Conservation (phyloP, 35 echinoderm and acorn worm species). For the Holothuria glaberrima region DNA sequence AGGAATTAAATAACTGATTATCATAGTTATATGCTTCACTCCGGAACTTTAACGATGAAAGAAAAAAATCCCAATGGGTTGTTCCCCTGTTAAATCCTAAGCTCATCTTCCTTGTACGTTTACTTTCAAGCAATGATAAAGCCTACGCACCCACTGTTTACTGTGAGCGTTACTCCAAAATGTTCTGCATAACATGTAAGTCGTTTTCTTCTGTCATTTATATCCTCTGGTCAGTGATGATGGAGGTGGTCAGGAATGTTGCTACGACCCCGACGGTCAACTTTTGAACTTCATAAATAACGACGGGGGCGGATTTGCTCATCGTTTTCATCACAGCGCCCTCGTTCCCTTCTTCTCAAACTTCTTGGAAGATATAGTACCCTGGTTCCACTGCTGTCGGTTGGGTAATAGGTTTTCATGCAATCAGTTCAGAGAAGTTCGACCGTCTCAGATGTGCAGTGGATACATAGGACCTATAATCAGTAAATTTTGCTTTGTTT, state of each 20-base stretch:
- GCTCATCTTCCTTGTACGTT: no score
- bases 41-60: no score
- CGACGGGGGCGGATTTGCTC: not conserved
- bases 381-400: conserved; percentile 27
- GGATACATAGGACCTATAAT: conserved; percentile 11
- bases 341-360: conserved; percentile 44
- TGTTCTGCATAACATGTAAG: no score
- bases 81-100: no score
- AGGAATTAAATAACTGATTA: no score
- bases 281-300: not conserved
- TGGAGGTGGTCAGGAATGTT: conserved; percentile 46
- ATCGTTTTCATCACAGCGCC: conserved; percentile 15
- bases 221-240: not conserved
- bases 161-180: no score
- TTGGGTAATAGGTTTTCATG: not conserved
- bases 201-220: no score
- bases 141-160: no score
- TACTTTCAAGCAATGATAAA: no score
- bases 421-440: not conserved
- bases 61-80: no score
- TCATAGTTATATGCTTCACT: no score
- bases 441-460: not conserved
- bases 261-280: not conserved
- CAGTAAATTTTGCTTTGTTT: not conserved
- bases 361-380: conserved; percentile 6